Conservation (phyloP, 2,797 vertebrate species). For the Ctenosaura bakeri region DNA sequence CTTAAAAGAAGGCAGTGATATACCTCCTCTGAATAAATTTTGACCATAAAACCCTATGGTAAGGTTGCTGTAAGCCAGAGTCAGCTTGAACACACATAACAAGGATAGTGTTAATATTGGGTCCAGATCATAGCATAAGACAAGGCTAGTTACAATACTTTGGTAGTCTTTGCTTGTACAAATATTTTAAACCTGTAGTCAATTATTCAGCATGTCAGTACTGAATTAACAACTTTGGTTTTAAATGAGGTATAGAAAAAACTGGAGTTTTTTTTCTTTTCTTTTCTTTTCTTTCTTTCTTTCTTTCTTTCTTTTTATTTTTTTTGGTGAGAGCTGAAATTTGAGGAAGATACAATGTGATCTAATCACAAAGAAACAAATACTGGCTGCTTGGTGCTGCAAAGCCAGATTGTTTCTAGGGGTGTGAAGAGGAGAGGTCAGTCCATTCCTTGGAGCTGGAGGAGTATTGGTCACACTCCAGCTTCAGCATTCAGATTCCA, state of each 20-base stretch:
- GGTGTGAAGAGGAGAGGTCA: constrained; percentile 35
- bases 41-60: too few species aligned
- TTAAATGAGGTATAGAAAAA: background rate
- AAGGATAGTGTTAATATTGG: background rate
- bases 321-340: constrained; percentile 18
- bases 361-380: constrained; percentile 31
- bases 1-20: too few species aligned
- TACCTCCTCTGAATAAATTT: too few species aligned
- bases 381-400: background rate
- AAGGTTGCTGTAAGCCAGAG: too few species aligned
- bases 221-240: constrained; percentile 7
- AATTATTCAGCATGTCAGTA: background rate
- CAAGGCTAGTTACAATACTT: background rate
- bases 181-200: background rate
- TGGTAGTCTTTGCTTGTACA: background rate
- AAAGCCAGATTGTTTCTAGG: constrained; percentile 21
- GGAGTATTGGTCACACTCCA: constrained; percentile 37
- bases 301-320: too few species aligned
- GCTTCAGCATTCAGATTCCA: constrained; percentile 54
- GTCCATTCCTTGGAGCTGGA: constrained; percentile 45
- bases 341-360: constrained; percentile 21
- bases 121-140: background rate
- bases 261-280: constrained; percentile 7
- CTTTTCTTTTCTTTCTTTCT: constrained; percentile 27
- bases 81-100: too few species aligned